These are phyloP conservation scores for Frieseomelitta varia DNA, from an alignment of 1,140 invertebrate species.

Conservation along the genomic window DNA sequence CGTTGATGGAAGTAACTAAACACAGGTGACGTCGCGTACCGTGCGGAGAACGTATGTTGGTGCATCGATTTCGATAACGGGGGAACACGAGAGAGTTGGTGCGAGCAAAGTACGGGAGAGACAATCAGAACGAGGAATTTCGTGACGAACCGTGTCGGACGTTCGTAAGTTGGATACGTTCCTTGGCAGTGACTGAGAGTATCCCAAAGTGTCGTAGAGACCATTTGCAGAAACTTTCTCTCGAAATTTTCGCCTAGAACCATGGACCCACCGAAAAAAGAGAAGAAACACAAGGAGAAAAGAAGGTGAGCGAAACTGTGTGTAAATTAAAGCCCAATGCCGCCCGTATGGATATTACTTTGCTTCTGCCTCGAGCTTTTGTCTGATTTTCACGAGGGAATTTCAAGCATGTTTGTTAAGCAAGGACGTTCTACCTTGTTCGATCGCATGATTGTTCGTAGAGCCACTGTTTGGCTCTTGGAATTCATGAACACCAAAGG, in stretches of 20 bases:
- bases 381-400: background rate
- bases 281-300: slow-evolving; percentile 68
- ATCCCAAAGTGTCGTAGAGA: slow-evolving; percentile 25
- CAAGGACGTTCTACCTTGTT: background rate
- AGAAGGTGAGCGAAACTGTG: slow-evolving; percentile 61
- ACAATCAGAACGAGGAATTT: slow-evolving; percentile 42
- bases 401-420: background rate
- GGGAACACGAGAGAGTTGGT: background rate
- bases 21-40: slow-evolving; percentile 15
- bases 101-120: slow-evolving; percentile 53
- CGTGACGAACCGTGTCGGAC: background rate
- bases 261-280: slow-evolving; percentile 51
- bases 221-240: background rate
- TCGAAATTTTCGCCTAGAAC: background rate
- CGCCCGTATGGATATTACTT: slow-evolving; percentile 33
- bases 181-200: slow-evolving; percentile 71
- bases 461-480: background rate
- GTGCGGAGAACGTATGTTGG: slow-evolving; percentile 22
- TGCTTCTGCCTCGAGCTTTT: background rate
- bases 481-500: slow-evolving; percentile 8
- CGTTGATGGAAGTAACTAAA: background rate
- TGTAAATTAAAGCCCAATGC: background rate
- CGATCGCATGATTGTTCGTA: background rate
- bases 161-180: slow-evolving; percentile 57
- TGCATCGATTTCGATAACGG: slow-evolving; percentile 58